Evolutionary conservation across 2,113 vertebrate species (phyloP).

Genomic region (Cairina moschata): DNA sequence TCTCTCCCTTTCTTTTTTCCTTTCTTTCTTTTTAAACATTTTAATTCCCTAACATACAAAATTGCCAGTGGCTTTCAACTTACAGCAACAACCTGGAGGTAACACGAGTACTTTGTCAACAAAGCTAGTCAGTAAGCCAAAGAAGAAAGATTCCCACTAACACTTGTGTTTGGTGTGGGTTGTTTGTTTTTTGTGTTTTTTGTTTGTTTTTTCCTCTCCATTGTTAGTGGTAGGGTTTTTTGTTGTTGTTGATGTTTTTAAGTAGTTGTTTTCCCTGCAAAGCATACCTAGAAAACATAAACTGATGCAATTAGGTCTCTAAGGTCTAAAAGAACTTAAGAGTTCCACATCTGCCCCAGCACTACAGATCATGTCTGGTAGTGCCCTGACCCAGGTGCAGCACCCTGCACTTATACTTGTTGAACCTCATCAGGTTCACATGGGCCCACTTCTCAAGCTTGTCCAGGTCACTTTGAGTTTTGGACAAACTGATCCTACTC

Average conservation of each 20-base stretch:
- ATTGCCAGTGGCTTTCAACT: slow-evolving; percentile 54
- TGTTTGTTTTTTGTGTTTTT: too few relatives aligned
- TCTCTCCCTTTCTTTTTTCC: background rate
- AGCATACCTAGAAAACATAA: background rate
- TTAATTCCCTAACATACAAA: slow-evolving; percentile 23
- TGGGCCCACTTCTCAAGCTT: too few relatives aligned
- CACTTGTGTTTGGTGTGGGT: background rate
- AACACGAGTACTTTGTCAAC: background rate
- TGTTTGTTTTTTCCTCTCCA: too few relatives aligned
- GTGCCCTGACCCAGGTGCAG: too few relatives aligned
- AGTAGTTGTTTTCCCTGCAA: background rate
- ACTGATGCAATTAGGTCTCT: background rate
- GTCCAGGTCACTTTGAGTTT: background rate
- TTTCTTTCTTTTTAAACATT: background rate
- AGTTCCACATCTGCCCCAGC: background rate
- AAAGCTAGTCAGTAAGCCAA: background rate
- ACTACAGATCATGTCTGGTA: background rate
- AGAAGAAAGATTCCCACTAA: background rate
- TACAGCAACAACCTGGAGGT: background rate
- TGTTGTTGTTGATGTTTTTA: background rate
- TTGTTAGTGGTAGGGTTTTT: background rate
- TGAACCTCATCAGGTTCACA: too few relatives aligned
- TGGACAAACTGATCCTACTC: background rate
- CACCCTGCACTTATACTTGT: too few relatives aligned
- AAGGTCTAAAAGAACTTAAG: background rate